phyloP scores from a whole-genome alignment of 2,113 vertebrate species.

The Cepphus grylle region DNA sequence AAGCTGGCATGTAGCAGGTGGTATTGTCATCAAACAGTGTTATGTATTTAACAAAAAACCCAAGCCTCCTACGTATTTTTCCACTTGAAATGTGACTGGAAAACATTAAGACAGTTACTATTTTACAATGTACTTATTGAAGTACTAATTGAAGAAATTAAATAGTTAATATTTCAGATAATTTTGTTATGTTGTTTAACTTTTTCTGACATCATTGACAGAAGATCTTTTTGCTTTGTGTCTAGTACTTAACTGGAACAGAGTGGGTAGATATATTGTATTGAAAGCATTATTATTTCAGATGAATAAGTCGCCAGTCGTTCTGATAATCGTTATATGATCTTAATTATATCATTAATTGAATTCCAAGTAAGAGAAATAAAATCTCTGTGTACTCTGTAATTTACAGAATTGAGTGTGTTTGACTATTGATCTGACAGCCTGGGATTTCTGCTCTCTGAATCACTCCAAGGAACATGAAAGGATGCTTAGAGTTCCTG shows the following conservation, averaged over 20 bases:
- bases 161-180: background rate
- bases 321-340: background rate
- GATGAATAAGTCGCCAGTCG: background rate
- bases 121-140: background rate
- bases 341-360: background rate
- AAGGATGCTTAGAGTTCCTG: background rate
- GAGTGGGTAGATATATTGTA: accelerated
- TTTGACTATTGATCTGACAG: background rate
- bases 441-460: background rate
- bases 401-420: background rate
- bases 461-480: background rate
- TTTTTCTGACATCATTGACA: background rate
- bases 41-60: background rate
- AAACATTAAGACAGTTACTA: background rate
- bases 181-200: background rate
- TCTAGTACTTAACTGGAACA: background rate
- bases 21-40: background rate
- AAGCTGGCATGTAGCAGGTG: background rate
- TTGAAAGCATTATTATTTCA: background rate
- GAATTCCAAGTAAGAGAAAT: background rate
- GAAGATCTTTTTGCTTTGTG: background rate
- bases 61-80: background rate
- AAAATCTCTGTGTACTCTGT: background rate
- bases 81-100: background rate
- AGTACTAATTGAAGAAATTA: background rate